Base-by-base conservation (phyloP, 2,113 vertebrate genomes). In the Hucho hucho region DNA sequence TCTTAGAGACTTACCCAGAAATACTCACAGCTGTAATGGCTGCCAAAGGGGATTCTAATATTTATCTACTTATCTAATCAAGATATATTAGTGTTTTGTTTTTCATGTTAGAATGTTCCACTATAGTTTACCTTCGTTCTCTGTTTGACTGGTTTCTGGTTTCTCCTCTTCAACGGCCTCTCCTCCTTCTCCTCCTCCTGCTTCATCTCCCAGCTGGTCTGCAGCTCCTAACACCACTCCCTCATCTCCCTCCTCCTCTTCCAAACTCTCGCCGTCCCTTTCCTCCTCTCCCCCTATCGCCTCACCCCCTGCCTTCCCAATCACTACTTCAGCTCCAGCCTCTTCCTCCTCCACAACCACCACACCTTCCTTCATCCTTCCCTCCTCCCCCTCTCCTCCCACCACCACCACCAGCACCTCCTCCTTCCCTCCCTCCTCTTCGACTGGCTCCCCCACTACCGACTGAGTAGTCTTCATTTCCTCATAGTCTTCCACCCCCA, bases 121-220 rank as follows among this genome's bases (percentile, higher is more conserved):
- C 28, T 18, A 18, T 12, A 20, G 28, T 37, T 90, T 83, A 92
- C 91, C 90, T 86, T 79, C 76, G 70, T 84, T 76, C 43, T 82
- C 74, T 28, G 69, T 72, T 69, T 82, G 37, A 58, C 22, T 77
- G 61, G 65, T 56, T 18, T 73, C 65, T 59, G 81, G 68, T 14
- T 73, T 80, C 73, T 83, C 81, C 32, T n/a, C 22, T 25, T 66
- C 16, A 26, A 37, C 37, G 65, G 79, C 75, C 14, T 82, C 75
- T 68, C 86, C 77, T 68, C 71, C 79, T 69, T 29, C 82, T 46
- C 20, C 69, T 73, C 72, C n/a, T 3, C 14, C 56, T 43, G 22
- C 68, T 73, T 70, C 26, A 4, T 7, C 49, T 32, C 6, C 46
- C 4, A 24, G 75, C 65, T 79, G 73, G 18, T 76, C 85, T 24